Percentiles rank a stretch among this genome's conserved stretches.
These are phyloP conservation scores for Nibea coibor DNA, from an alignment of 2,113 vertebrate genomes.

Conservation along the genomic window DNA sequence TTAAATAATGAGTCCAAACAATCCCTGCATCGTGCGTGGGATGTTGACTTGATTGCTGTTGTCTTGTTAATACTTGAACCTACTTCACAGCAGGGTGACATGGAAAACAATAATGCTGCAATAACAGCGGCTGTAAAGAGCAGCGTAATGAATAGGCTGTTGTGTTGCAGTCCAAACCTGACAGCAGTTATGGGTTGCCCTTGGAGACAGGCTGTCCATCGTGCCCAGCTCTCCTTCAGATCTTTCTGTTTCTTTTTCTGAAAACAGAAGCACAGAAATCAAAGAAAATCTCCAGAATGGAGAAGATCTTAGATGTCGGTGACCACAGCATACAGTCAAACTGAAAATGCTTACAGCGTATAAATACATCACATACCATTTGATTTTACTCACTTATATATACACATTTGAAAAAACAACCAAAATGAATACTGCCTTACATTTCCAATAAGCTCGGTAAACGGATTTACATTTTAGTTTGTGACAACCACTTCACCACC, in stretches of 20 bases:
- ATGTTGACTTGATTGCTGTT: conserved; percentile 33
- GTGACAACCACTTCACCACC: neutral
- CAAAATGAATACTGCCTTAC: neutral
- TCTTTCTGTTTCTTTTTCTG: conserved; percentile 84
- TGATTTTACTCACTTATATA: neutral
- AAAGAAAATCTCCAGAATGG: conserved; percentile 41
- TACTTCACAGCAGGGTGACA: conserved; percentile 30
- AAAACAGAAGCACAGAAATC: conserved; percentile 43
- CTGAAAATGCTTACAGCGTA: neutral
- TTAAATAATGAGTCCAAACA: conserved; percentile 27
- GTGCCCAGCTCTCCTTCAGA: conserved; percentile 82
- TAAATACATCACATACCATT: neutral
- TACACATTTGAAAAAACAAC: neutral
- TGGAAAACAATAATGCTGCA: conserved; percentile 49
- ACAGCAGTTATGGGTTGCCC: conserved; percentile 83
- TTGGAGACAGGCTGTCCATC: conserved; percentile 84
- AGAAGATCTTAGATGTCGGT: conserved; percentile 17
- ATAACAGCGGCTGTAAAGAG: conserved; percentile 48
- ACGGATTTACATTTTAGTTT: neutral
- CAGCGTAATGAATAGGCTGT: conserved; percentile 54
- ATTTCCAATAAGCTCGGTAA: neutral
- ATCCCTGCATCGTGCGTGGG: conserved; percentile 18
- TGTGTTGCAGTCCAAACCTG: conserved; percentile 77
- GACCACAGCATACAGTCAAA: neutral
- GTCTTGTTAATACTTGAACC: conserved; percentile 35